phyloP scores from a whole-genome alignment of 2,797 vertebrate genomes.

The Premnoplex brunnescens region DNA sequence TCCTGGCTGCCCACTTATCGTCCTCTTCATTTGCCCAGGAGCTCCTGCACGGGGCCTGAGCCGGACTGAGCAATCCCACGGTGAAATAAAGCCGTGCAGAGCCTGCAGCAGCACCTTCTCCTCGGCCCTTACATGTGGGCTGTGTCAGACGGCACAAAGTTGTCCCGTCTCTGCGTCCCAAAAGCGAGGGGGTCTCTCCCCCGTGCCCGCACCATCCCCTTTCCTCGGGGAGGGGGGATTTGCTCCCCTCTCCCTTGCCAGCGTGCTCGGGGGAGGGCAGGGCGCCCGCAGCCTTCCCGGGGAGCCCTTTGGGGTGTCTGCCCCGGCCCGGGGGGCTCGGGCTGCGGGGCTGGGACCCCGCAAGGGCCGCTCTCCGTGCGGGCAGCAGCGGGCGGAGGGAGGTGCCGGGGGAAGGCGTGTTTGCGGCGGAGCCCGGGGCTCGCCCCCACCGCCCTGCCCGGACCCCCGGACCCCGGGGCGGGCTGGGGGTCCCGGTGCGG shows the following conservation, averaged over 20 bases:
- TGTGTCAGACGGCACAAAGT: rapidly evolving
- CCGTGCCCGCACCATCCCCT: background rate
- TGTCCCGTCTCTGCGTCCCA: rapidly evolving
- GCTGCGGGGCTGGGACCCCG: background rate
- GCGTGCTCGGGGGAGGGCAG: background rate
- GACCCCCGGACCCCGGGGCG: background rate
- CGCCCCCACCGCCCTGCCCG: background rate
- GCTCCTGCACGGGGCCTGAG: background rate
- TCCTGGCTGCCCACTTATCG: rapidly evolving
- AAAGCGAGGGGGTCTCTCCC: rapidly evolving
- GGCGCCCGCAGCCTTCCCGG: rapidly evolving
- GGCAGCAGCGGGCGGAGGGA: background rate
- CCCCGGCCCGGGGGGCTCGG: background rate
- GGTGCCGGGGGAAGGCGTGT: background rate
- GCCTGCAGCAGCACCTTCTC: rapidly evolving
- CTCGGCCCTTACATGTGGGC: rapidly evolving
- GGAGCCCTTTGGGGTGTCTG: background rate
- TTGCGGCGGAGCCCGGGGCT: background rate
- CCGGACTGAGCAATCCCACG: rapidly evolving
- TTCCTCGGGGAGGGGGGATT: background rate
- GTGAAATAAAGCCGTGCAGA: background rate
- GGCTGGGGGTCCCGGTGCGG: background rate
- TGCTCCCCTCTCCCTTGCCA: background rate
- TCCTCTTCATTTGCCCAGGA: background rate
- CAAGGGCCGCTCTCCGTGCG: background rate